These are phyloP conservation scores for Loris lydekkerianus DNA, from an alignment of 2,797 vertebrate species.

Conservation along the genomic window DNA sequence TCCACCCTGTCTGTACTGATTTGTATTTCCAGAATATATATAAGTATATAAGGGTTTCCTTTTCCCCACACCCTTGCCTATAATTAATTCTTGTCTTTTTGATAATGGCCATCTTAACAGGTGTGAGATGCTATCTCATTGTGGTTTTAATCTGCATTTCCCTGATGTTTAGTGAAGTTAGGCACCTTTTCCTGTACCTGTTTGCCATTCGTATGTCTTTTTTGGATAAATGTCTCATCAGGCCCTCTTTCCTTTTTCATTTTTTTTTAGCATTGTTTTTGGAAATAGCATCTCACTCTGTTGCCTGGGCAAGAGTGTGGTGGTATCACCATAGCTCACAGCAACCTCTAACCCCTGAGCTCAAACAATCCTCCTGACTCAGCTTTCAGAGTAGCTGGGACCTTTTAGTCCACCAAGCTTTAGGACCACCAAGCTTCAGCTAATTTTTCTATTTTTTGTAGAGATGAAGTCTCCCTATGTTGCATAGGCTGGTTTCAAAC, in stretches of 20 bases:
- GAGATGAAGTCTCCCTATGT: neutral
- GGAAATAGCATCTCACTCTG: too few relatives aligned
- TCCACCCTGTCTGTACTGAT: neutral
- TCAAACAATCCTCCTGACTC: neutral
- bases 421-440: too few relatives aligned
- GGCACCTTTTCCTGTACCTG: neutral
- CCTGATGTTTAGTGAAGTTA: neutral
- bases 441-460: neutral
- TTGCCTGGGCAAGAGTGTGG: too few relatives aligned
- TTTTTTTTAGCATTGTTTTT: neutral
- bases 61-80: neutral
- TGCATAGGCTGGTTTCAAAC: neutral
- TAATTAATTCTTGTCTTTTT: neutral
- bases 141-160: neutral
- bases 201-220: neutral
- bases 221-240: neutral
- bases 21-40: neutral
- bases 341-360: neutral
- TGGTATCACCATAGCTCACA: neutral
- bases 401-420: too few relatives aligned
- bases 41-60: neutral
- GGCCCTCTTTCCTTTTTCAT: neutral
- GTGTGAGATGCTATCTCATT: neutral
- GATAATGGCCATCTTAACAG: neutral
- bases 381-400: neutral